Evolutionary conservation across 2,113 vertebrate species (phyloP).

Genomic region (Dryoscopus gambensis): DNA sequence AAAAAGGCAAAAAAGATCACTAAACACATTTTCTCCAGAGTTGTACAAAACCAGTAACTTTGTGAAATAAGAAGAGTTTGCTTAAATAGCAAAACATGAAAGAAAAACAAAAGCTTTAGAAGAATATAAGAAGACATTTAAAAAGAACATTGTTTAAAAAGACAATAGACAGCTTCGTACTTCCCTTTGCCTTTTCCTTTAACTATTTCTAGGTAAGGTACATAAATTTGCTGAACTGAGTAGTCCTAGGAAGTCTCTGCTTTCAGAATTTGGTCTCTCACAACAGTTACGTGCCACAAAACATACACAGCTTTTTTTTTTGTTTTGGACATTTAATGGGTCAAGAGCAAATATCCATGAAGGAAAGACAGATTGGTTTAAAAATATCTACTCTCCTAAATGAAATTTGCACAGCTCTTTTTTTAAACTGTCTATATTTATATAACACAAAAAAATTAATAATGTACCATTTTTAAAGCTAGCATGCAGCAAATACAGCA

Average conservation of each 20-base stretch:
- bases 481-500: neutral
- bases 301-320: neutral
- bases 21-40: neutral
- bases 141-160: slow-evolving; percentile 25
- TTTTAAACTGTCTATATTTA: neutral
- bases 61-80: slow-evolving; percentile 1
- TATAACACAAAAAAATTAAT: neutral
- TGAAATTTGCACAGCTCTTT: neutral
- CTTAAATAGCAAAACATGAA: neutral
- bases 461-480: neutral
- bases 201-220: neutral
- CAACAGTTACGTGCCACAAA: neutral
- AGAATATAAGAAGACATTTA: neutral
- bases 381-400: neutral
- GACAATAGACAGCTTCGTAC: neutral
- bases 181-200: slow-evolving; percentile 6
- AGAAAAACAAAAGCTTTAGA: neutral
- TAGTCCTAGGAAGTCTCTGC: neutral
- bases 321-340: neutral
- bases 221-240: neutral
- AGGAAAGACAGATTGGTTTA: neutral
- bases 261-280: slow-evolving; percentile 4
- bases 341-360: neutral
- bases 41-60: neutral
- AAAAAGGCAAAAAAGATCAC: slow-evolving; percentile 1